Evolutionary conservation across 2,797 vertebrate species (phyloP).

Genomic region (Onychomys arenicola): DNA sequence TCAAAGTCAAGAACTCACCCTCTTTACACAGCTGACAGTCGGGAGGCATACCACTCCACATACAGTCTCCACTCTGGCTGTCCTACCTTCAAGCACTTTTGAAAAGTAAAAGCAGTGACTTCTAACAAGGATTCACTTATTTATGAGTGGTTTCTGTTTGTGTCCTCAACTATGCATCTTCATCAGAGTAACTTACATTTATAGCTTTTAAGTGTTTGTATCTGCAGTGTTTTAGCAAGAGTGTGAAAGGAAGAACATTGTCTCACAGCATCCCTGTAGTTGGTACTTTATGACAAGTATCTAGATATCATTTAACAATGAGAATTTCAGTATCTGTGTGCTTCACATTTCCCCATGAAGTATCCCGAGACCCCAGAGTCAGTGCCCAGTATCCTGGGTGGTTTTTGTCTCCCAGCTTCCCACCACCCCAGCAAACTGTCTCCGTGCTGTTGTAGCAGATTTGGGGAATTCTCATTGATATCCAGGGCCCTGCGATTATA

Average conservation of each 20-base stretch:
- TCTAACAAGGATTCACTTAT: neutral
- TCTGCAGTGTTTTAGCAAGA: neutral
- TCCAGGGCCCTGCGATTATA: neutral
- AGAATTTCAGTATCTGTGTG: neutral
- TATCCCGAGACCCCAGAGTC: neutral
- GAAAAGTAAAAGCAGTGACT: constrained; percentile 23
- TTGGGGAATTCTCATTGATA: neutral
- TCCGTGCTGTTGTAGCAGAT: neutral
- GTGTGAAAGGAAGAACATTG: neutral
- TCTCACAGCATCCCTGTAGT: neutral
- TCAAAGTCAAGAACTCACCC: neutral
- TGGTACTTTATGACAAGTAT: neutral
- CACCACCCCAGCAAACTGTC: neutral
- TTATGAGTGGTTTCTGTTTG: neutral
- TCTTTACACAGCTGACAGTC: neutral
- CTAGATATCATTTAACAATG: neutral
- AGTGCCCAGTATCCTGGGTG: neutral
- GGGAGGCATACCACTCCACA: neutral
- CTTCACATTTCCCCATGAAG: neutral
- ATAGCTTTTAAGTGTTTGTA: neutral
- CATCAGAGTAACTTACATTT: neutral
- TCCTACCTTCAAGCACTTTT: neutral
- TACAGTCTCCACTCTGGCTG: neutral
- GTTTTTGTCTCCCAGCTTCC: neutral
- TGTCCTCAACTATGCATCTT: neutral